Percentiles rank a stretch among this genome's conserved stretches.
Evolutionary conservation across 2,797 vertebrate species (phyloP).

Genomic region (Acanthis flammea): DNA sequence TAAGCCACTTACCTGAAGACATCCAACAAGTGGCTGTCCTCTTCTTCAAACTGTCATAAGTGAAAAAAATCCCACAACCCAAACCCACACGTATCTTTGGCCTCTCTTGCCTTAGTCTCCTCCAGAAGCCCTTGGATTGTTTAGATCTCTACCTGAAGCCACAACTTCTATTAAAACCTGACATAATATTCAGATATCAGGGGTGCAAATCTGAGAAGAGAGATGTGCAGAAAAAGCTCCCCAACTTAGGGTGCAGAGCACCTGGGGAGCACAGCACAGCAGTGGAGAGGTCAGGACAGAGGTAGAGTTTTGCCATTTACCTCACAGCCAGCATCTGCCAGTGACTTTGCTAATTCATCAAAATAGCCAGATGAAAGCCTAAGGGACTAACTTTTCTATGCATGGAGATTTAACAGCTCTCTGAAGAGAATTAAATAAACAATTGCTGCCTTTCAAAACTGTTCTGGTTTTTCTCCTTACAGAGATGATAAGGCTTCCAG

Average conservation of each 20-base stretch:
- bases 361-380: constrained; percentile 33
- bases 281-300: background rate
- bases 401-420: background rate
- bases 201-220: background rate
- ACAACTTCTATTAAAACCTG: background rate
- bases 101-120: background rate
- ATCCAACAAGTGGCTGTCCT: background rate
- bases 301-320: background rate
- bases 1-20: background rate
- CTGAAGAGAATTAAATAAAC: constrained; percentile 42
- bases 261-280: background rate
- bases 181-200: background rate
- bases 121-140: background rate
- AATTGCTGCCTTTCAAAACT: constrained; percentile 3
- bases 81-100: background rate
- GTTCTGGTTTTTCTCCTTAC: constrained; percentile 29
- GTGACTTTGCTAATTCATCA: constrained; percentile 14
- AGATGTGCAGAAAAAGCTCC: background rate
- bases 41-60: background rate
- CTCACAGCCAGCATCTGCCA: constrained; percentile 2
- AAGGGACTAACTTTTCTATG: background rate
- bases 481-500: background rate
- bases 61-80: fast-evolving
- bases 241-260: background rate
- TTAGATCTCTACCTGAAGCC: background rate